Base-by-base conservation (phyloP, 2,113 vertebrate species). In the Zosterops borbonicus region DNA sequence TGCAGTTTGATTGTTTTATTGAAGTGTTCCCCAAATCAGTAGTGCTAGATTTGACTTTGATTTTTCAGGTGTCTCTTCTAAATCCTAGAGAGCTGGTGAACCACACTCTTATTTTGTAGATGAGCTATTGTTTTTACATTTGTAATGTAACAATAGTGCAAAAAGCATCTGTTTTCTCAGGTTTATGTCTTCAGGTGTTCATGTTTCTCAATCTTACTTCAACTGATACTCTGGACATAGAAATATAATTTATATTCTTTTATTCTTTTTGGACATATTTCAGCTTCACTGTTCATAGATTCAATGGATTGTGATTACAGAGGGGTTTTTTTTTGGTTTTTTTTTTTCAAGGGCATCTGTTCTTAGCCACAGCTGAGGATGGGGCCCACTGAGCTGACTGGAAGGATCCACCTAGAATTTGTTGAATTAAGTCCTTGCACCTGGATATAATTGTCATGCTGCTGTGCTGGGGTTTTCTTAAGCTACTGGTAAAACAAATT, bases 391-490 rank as follows among this genome's bases (percentile, higher is more conserved):
- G 86, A 97, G 98, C 98, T 92, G 97, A 98, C 97, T 98, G 98
- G 98, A 98, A 98, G 94, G 97, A 99, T 99, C 98, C 98, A 98
- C 98, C 98, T 98, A 98, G 98, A 99, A 98, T 99, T 99, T 98
- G 98, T 99, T 98, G 98, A 99, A 99, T 99, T 99, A 99, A 99
- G 99, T 99, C 98, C 98, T 98, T 99, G 99, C 99, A 99, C 99
- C 98, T 99, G 99, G 98, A 99, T 98, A 96, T 99, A 99, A 99
- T 99, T 99, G 99, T 99, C 97, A 96, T 96, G 98, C 98, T 81
- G 98, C 99, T 99, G 99, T 99, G 99, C 98, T 98, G 99, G 99
- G 99, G 98, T 98, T 98, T 99, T 98, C 98, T 98, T 97, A 98
- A 98, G 98, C 98, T 98, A 98, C 98, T 98, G 98, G 97, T 98